Evolutionary conservation across 2,797 vertebrate genomes (phyloP), one percentile per base, ranked within the genome.

Genomic region (Synanceia verrucosa): DNA sequence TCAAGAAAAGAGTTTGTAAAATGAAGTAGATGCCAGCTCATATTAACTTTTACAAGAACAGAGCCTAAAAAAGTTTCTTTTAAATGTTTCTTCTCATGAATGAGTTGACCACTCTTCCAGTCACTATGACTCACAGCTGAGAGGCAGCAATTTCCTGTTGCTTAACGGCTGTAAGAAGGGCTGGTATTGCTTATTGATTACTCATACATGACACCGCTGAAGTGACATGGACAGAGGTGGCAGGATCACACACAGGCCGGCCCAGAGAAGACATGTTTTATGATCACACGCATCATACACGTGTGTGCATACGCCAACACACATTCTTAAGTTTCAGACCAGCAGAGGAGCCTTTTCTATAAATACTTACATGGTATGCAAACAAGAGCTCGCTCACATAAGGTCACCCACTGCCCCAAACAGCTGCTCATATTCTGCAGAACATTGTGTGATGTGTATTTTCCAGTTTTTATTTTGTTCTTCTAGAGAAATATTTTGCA

Each of bases 281-380:
- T 13, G 63, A 48, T n/a, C n/a, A 47, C 31, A 18, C 47, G 60
- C 57, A 51, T 53, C 48, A 69, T 59, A 67, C 58, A 62, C 23
- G 26, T 73, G 79, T 73, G 79, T 70, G 67, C 73, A 53, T 37
- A 62, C 59, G 56, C 67, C 61, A 48, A 72, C 78, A 68, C 47
- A 24, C 72, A 58, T 70, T 80, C 82, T 52, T 72, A 73, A 29
- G 61, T 84, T 79, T 83, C 82, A 83, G 79, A 62, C 36, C 14
- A 18, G 65, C 72, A 13, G 70, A 76, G 65, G 74, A 39, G 78
- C 68, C 43, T 56, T 65, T 69, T 71, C 88, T 89, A 91, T 88
- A 83, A 87, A 89, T 92, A 91, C 62, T 78, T 70, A 13, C 52
- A 46, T 60, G 78, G 82, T 79, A 88, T 84, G 86, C 86, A 88